These are phyloP conservation scores for Plutomurus gul DNA, from an alignment of 1,140 invertebrate species.

Conservation along the genomic window DNA sequence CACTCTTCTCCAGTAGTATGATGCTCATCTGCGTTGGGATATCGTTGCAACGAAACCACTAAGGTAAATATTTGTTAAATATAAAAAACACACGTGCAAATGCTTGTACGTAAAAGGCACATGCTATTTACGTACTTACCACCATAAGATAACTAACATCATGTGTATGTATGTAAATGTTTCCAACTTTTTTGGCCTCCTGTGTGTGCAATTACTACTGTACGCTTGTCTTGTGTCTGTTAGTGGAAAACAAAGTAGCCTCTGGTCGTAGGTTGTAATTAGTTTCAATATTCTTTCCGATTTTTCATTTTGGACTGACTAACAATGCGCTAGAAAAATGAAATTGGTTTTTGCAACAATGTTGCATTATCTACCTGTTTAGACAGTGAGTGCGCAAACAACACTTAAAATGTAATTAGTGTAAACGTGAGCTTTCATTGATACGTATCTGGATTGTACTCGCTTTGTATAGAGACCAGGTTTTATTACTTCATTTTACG, in stretches of 20 bases:
- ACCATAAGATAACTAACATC: no score
- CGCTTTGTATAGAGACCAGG: not conserved
- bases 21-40: no score
- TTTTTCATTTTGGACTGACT: not conserved
- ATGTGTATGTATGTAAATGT: no score
- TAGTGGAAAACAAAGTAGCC: no score
- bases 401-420: not conserved
- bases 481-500: constrained; percentile 21
- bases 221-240: no score
- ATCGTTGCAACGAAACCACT: not conserved
- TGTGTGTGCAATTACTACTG: no score
- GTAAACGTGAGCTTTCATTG: not conserved
- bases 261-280: not conserved
- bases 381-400: no score
- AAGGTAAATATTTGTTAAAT: not conserved
- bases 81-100: not conserved
- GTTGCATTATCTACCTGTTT: no score
- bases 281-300: not conserved
- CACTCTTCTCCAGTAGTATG: no score
- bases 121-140: no score
- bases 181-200: no score
- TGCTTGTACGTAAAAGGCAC: no score
- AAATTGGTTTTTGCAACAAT: not conserved
- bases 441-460: not conserved
- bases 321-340: not conserved